Evolutionary conservation across 2,113 vertebrate genomes (phyloP).

Genomic region (Hippopotamus amphibius): DNA sequence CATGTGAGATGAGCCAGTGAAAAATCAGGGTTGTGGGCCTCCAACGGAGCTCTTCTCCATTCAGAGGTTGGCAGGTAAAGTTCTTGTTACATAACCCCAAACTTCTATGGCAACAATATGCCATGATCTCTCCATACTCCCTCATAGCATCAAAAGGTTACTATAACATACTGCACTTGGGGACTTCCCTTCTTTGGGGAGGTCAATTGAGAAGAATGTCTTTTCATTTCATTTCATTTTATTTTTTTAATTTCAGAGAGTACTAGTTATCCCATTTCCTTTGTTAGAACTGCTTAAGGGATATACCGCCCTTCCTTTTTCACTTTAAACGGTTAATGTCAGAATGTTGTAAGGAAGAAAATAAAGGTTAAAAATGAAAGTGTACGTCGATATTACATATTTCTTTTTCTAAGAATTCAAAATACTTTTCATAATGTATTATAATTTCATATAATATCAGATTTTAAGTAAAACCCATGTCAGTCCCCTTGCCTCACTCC

Average conservation of each 20-base stretch:
- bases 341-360: conserved; percentile 11
- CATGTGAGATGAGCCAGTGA: neutral
- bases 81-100: neutral
- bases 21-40: neutral
- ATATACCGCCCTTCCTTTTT: neutral
- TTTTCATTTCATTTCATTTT: neutral
- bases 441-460: neutral
- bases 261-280: neutral
- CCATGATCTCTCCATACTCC: neutral
- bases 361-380: neutral
- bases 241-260: neutral
- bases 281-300: neutral
- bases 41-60: neutral
- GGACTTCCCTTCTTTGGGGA: neutral
- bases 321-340: neutral
- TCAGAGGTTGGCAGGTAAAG: neutral
- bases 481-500: neutral
- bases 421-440: neutral
- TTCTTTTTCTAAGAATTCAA: conserved; percentile 30
- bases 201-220: neutral
- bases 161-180: neutral
- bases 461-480: conserved; percentile 44
- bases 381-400: neutral
- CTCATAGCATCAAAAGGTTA: neutral
- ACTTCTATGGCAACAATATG: neutral